phyloP scores from a whole-genome alignment of 2,113 vertebrate species.

The Python bivittatus region DNA sequence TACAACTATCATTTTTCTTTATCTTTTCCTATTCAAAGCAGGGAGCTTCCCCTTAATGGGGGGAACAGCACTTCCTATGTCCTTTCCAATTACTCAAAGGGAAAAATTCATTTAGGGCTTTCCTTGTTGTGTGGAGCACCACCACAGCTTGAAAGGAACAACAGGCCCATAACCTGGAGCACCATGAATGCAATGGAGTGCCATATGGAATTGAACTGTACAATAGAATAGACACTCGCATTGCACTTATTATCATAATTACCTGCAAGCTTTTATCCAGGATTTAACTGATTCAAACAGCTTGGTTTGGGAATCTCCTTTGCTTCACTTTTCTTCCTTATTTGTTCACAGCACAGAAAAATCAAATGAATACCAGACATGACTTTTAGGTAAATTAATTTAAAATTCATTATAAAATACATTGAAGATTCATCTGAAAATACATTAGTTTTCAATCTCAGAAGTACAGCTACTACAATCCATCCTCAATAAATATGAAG shows the following conservation, averaged over 20 bases:
- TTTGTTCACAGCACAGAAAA: not conserved
- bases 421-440: slow-evolving; percentile 32
- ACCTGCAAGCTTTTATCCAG: slow-evolving; percentile 45
- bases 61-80: too few relatives aligned
- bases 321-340: slow-evolving; percentile 25
- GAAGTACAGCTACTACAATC: slow-evolving; percentile 33
- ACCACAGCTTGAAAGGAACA: not conserved
- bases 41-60: not conserved
- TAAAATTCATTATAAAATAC: slow-evolving; percentile 54
- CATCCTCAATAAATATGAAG: slow-evolving; percentile 46
- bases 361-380: slow-evolving; percentile 38
- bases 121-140: not conserved
- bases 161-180: not conserved
- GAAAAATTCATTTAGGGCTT: rapidly evolving
- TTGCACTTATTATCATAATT: slow-evolving; percentile 37
- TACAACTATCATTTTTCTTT: not conserved
- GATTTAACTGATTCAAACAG: slow-evolving; percentile 44
- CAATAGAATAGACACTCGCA: slow-evolving; percentile 4
- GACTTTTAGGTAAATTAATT: slow-evolving; percentile 49
- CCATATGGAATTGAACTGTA: not conserved
- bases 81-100: not conserved
- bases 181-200: not conserved
- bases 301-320: not conserved
- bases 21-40: not conserved
- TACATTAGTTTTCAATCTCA: slow-evolving; percentile 44